These are phyloP conservation scores for Acanthis flammea DNA, from an alignment of 2,797 vertebrate genomes.

Conservation along the genomic window DNA sequence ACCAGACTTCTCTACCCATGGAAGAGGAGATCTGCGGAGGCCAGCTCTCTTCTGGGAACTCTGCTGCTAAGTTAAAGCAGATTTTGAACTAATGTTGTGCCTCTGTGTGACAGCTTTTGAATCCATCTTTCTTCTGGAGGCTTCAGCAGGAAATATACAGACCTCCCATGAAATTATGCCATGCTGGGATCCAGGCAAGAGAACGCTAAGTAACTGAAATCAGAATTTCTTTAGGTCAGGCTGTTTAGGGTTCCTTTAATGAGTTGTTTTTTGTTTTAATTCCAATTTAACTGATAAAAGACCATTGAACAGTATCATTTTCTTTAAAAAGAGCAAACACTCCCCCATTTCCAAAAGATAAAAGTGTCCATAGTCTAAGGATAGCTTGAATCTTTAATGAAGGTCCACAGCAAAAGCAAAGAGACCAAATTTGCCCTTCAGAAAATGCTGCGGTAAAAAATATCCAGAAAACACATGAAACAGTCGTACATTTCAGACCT, in stretches of 20 bases:
- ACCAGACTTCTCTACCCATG: neutral
- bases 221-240: neutral
- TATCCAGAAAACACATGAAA: neutral
- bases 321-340: neutral
- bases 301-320: neutral
- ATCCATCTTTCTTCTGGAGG: accelerated
- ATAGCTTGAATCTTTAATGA: neutral
- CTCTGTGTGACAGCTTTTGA: neutral
- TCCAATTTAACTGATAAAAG: neutral
- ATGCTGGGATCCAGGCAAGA: neutral
- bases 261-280: neutral
- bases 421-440: neutral
- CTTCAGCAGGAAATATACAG: neutral
- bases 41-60: neutral
- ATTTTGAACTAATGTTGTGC: neutral
- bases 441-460: neutral
- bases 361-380: neutral
- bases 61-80: neutral
- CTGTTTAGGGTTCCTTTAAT: neutral
- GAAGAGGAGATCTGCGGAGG: neutral
- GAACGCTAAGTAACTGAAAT: neutral
- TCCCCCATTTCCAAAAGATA: neutral
- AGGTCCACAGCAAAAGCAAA: neutral
- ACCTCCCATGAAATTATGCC: neutral
- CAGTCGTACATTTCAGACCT: neutral